These are phyloP conservation scores for Urechis unicinctus DNA, from an alignment of 2,888 invertebrate species.

Conservation along the genomic window DNA sequence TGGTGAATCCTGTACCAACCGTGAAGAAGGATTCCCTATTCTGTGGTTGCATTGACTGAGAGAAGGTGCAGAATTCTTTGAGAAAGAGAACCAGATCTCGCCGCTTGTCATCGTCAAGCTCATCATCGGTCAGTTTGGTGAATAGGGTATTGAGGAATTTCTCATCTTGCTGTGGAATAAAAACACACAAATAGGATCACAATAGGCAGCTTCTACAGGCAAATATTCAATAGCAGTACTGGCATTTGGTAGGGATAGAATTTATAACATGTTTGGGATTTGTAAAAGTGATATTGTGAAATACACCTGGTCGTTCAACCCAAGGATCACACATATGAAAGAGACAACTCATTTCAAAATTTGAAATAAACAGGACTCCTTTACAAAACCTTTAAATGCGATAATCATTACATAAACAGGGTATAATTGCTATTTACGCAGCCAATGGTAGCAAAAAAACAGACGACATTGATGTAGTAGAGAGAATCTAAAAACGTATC, in stretches of 20 bases:
- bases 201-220: neutral
- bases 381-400: too few species aligned
- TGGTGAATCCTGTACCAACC: conserved; percentile 33
- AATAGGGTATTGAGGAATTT: conserved; percentile 92
- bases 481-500: too few species aligned
- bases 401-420: too few species aligned
- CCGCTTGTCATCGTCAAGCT: conserved; percentile 75
- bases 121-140: conserved; percentile 81
- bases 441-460: too few species aligned
- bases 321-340: too few species aligned
- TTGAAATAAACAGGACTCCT: too few species aligned
- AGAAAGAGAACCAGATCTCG: conserved; percentile 93
- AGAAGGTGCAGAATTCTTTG: conserved; percentile 98
- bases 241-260: conserved; percentile 1
- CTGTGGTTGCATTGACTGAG: conserved; percentile 94
- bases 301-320: too few species aligned
- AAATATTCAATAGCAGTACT: neutral
- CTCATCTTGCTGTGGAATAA: conserved; percentile 79
- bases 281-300: too few species aligned
- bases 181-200: neutral
- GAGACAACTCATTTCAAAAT: too few species aligned
- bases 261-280: too few species aligned
- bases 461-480: too few species aligned
- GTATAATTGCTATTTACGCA: too few species aligned
- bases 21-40: conserved; percentile 97